phyloP scores from a whole-genome alignment of 2,888 invertebrate species.

The Polyommatus icarus region DNA sequence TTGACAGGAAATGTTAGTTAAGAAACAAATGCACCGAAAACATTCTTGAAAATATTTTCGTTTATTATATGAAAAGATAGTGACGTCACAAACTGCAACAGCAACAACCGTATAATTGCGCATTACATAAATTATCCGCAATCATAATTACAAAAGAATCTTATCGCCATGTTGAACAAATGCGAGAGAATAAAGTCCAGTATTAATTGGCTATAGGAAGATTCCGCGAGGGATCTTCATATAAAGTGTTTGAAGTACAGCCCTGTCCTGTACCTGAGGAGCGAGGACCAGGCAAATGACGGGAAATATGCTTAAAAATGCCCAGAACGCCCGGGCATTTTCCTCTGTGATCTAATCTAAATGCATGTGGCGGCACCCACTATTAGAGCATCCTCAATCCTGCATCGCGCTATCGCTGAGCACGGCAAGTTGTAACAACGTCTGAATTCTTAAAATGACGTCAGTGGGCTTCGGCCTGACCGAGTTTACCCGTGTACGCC shows the following conservation, averaged over 20 bases:
- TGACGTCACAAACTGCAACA: neutral
- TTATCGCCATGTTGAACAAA: slow-evolving; percentile 4
- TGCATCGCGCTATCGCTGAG: no score
- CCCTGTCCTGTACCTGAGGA: slow-evolving; percentile 70
- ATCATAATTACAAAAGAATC: slow-evolving; percentile 24
- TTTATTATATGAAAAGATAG: neutral
- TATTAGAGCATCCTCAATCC: no score
- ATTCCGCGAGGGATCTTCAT: slow-evolving; percentile 31
- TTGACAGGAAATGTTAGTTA: neutral
- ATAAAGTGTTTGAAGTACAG: slow-evolving; percentile 52
- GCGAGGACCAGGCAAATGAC: slow-evolving; percentile 66
- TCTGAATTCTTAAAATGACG: no score
- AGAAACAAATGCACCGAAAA: neutral
- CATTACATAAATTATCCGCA: slow-evolving; percentile 21
- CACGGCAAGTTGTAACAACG: no score
- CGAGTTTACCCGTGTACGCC: no score
- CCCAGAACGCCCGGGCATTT: neutral
- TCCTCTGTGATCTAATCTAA: no score
- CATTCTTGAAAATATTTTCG: neutral
- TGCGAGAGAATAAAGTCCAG: slow-evolving; percentile 8
- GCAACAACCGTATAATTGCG: slow-evolving; percentile 15
- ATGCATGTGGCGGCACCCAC: no score
- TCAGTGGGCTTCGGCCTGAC: no score
- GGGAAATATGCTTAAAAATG: neutral
- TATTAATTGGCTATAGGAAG: slow-evolving; percentile 20